Evolutionary conservation across 2,888 invertebrate genomes (phyloP).

Genomic region (Tinea trinotella): DNA sequence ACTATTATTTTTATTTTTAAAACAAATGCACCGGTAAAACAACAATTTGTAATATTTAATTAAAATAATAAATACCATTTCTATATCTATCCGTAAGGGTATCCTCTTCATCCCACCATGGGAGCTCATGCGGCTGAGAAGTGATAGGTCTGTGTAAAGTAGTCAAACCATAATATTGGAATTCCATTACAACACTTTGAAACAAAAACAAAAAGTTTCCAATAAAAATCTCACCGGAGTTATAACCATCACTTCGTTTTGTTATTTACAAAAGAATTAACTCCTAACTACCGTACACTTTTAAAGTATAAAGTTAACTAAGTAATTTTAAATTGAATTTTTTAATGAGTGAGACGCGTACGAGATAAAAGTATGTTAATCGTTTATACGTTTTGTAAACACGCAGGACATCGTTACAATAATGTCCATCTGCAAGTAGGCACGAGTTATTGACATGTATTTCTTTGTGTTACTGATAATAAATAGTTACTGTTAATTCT

Average conservation of each 20-base stretch:
- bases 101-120: slow-evolving; percentile 65
- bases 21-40: too few species aligned
- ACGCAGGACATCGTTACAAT: neutral
- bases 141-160: slow-evolving; percentile 30
- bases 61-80: slow-evolving; percentile 44
- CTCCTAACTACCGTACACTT: neutral
- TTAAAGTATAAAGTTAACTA: slow-evolving; percentile 40
- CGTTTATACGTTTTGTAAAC: slow-evolving; percentile 17
- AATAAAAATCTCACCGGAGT: neutral
- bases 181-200: slow-evolving; percentile 44
- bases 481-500: neutral
- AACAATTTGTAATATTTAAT: too few species aligned
- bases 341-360: slow-evolving; percentile 44
- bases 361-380: slow-evolving; percentile 49
- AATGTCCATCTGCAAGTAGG: neutral
- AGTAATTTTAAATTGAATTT: too few species aligned
- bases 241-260: neutral
- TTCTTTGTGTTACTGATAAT: neutral
- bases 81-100: slow-evolving; percentile 54
- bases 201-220: neutral
- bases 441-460: neutral
- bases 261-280: neutral
- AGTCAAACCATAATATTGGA: slow-evolving; percentile 56
- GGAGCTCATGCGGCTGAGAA: slow-evolving; percentile 43
- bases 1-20: too few species aligned